phyloP scores from a whole-genome alignment of 1,140 invertebrate species.

The Drosophila navojoa region DNA sequence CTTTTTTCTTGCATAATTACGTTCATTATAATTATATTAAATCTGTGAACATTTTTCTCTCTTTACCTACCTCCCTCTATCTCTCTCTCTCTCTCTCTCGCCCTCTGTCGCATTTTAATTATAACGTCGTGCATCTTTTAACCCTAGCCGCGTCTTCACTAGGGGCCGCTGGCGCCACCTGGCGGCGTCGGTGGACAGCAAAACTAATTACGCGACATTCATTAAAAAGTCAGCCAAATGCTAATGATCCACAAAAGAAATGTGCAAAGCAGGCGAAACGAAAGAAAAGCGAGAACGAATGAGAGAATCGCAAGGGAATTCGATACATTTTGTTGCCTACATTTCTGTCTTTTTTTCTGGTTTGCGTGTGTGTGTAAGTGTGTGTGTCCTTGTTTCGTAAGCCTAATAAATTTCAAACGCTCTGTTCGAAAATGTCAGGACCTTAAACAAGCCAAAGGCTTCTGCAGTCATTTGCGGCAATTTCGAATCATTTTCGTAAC shows the following conservation, averaged over 20 bases:
- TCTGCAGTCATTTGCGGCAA: slow-evolving; percentile 44
- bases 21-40: slow-evolving; percentile 76
- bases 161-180: slow-evolving; percentile 52
- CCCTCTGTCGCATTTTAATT: background rate
- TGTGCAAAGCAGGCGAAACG: background rate
- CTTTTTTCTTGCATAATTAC: slow-evolving; percentile 56
- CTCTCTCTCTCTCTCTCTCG: slow-evolving; percentile 8
- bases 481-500: slow-evolving; percentile 58
- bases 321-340: slow-evolving; percentile 28
- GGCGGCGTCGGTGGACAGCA: slow-evolving; percentile 36
- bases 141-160: background rate
- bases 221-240: slow-evolving; percentile 59
- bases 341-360: background rate
- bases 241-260: slow-evolving; percentile 35
- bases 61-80: background rate
- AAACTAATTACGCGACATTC: slow-evolving; percentile 75
- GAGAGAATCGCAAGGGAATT: slow-evolving; percentile 9
- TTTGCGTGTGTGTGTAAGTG: slow-evolving; percentile 7
- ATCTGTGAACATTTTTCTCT: slow-evolving; percentile 48
- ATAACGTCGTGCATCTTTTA: background rate
- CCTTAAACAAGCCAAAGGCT: slow-evolving; percentile 22
- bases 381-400: slow-evolving; percentile 42
- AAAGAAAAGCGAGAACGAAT: background rate
- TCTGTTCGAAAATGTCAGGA: slow-evolving; percentile 56
- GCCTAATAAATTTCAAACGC: slow-evolving; percentile 71